These are phyloP conservation scores for Pedetes capensis DNA, from an alignment of 2,113 vertebrate species.

Conservation along the genomic window DNA sequence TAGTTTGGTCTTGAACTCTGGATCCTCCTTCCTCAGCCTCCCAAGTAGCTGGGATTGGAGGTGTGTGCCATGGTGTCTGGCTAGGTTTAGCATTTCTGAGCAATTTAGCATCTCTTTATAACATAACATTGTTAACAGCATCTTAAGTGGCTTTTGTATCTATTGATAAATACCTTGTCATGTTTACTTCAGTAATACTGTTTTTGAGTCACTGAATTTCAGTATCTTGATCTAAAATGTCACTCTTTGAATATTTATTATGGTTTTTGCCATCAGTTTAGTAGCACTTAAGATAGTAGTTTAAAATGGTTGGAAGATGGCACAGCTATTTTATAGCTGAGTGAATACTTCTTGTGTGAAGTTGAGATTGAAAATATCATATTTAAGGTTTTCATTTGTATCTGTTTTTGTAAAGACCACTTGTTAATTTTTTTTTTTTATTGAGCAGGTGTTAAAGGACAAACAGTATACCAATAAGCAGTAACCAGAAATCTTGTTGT, in stretches of 20 bases:
- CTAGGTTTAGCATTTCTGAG: not conserved
- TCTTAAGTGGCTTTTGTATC: not conserved
- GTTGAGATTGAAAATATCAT: not conserved
- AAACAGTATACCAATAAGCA: not conserved
- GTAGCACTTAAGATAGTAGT: not conserved
- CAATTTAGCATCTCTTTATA: conserved; percentile 16
- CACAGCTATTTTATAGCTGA: not conserved
- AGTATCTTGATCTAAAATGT: not conserved
- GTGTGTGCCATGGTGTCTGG: no score
- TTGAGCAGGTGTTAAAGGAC: not conserved
- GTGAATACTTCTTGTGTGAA: not conserved
- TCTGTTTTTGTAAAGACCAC: not conserved
- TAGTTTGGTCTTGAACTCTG: no score
- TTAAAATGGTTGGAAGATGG: conserved; percentile 40
- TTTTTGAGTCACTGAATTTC: not conserved
- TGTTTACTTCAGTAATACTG: not conserved
- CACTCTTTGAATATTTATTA: conserved; percentile 10
- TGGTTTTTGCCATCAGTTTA: not conserved
- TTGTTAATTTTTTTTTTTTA: conserved; percentile 5
- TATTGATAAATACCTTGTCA: not conserved
- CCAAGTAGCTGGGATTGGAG: no score
- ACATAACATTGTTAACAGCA: conserved; percentile 6
- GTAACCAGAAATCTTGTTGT: no score
- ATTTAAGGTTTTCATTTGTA: conserved; percentile 8
- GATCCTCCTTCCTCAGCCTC: no score